Conservation (phyloP, 1,140 invertebrate species). For the Linepithema humile region DNA sequence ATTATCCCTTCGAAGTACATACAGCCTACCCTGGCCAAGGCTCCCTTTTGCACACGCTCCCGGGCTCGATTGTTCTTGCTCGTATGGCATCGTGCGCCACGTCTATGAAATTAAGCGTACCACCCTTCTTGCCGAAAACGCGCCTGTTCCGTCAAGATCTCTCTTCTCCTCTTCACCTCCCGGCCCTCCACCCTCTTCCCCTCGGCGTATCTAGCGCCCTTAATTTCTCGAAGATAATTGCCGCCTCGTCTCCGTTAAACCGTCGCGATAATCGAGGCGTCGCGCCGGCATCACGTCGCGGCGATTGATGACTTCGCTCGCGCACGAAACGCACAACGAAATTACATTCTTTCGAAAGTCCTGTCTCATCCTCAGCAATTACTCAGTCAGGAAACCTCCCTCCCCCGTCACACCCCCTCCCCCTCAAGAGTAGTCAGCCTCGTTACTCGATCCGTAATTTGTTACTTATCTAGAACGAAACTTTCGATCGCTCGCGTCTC, state of each 20-base stretch:
- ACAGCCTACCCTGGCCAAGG: conserved; percentile 63
- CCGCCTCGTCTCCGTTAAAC: conserved; percentile 64
- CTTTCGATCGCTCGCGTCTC: conserved; percentile 38
- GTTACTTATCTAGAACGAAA: conserved; percentile 39
- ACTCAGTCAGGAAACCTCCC: conserved; percentile 23
- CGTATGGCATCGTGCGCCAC: conserved; percentile 67
- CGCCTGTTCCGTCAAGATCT: conserved; percentile 69
- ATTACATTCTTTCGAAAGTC: conserved; percentile 74
- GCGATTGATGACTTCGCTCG: conserved; percentile 62
- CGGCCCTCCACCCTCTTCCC: not conserved
- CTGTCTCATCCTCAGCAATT: conserved; percentile 69
- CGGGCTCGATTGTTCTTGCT: conserved; percentile 74
- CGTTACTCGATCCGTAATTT: conserved; percentile 59
- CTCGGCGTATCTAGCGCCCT: conserved; percentile 62
- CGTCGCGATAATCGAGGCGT: conserved; percentile 53
- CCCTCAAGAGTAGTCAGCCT: conserved; percentile 15
- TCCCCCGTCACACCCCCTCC: not conserved
- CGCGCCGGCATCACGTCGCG: conserved; percentile 13
- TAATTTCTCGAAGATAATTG: conserved; percentile 73
- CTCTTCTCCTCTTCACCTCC: conserved; percentile 13
- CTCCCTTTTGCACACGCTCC: conserved; percentile 68
- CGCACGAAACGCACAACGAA: conserved; percentile 57
- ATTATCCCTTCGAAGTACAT: conserved; percentile 72
- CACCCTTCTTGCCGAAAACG: conserved; percentile 72
- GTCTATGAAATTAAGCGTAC: conserved; percentile 75